A percentile compares a stretch with the other conserved stretches of the same genome.
phyloP scores from a whole-genome alignment of 2,888 invertebrate genomes.

The Netelia inedita region DNA sequence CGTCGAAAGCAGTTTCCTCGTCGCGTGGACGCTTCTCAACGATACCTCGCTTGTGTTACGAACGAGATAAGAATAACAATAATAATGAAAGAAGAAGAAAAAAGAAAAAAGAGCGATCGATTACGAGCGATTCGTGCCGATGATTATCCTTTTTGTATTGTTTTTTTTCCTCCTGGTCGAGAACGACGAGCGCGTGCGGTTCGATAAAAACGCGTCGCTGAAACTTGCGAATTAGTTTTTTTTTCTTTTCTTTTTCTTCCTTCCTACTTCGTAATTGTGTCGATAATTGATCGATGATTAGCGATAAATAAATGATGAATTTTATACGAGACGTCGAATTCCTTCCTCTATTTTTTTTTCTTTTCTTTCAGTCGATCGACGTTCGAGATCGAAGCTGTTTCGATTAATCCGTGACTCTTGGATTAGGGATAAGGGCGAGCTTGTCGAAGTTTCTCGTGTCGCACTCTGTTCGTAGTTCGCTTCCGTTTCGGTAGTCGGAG shows the following conservation, averaged over 20 bases:
- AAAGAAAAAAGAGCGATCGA: slow-evolving; percentile 6
- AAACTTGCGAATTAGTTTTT: neutral
- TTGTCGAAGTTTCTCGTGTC: no score
- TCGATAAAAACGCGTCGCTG: neutral
- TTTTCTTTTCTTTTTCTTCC: neutral
- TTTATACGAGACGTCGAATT: neutral
- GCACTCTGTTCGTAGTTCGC: neutral
- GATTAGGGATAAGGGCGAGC: no score
- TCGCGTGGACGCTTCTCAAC: no score
- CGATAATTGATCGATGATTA: neutral
- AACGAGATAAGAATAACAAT: neutral
- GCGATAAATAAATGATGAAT: neutral
- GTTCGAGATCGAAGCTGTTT: neutral
- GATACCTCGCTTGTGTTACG: neutral
- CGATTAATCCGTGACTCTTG: no score
- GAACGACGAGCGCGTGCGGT: neutral
- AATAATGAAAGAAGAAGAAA: neutral
- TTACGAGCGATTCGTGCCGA: neutral
- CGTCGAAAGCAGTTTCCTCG: neutral
- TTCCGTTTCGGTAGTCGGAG: neutral
- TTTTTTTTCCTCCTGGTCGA: slow-evolving; percentile 1
- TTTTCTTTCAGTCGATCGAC: neutral
- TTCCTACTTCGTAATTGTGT: neutral
- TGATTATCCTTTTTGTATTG: neutral
- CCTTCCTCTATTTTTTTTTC: neutral